A percentile compares a stretch with the other conserved stretches of the same genome.
Conservation (phyloP, 2,797 vertebrate species). For the Emydoidea blandingii region DNA sequence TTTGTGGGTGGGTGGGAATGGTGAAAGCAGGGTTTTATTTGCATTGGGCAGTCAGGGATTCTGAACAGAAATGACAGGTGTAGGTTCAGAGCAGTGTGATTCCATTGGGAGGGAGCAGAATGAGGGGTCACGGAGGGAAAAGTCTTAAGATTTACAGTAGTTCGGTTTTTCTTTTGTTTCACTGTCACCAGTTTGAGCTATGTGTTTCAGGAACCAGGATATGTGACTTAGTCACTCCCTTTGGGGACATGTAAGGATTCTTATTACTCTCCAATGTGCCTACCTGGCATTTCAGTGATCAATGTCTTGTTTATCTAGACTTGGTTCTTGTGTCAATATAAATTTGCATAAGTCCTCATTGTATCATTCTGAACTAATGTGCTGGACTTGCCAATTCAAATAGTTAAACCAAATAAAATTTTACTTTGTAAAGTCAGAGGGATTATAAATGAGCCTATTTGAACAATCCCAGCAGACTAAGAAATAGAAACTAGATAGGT, state of each 20-base stretch:
- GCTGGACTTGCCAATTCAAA: not conserved
- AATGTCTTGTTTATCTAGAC: not conserved
- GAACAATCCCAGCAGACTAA: not conserved
- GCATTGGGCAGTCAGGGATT: not conserved
- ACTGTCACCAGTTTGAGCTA: not conserved
- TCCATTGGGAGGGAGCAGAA: not conserved
- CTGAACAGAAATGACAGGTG: not conserved
- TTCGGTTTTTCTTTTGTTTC: not conserved
- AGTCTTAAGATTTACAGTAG: not conserved
- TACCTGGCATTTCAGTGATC: not conserved
- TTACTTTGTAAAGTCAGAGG: not conserved
- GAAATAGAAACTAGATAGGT: not conserved
- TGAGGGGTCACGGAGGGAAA: not conserved
- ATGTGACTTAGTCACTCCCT: not conserved
- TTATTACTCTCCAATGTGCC: not conserved
- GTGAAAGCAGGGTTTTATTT: not conserved
- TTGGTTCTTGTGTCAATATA: not conserved
- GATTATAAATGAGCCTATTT: not conserved
- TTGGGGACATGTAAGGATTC: not conserved
- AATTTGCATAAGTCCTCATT: not conserved
- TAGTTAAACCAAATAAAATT: not conserved
- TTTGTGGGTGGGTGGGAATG: not conserved
- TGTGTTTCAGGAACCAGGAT: not conserved
- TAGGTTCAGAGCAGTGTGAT: not conserved
- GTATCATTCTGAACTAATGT: not conserved